Evolutionary conservation across 2,113 vertebrate genomes (phyloP).

Genomic region (Urocynchramus pylzowi): DNA sequence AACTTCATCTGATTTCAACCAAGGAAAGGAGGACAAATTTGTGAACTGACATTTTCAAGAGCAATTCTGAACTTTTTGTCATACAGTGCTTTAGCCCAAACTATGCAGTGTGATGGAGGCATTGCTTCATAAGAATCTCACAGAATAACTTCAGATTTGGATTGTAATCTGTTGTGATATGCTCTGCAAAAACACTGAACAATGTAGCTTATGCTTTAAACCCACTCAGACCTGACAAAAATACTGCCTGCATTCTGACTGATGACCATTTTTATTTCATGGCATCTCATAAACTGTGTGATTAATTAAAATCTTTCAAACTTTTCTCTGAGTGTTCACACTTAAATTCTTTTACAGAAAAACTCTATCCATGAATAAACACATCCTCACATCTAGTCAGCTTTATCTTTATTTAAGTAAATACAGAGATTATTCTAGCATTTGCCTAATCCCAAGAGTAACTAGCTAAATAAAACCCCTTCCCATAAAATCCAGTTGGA

Average conservation of each 20-base stretch:
- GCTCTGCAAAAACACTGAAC: neutral
- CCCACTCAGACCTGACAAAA: neutral
- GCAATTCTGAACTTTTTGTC: neutral
- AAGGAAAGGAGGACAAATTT: neutral
- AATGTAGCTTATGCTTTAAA: neutral
- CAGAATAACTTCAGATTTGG: neutral
- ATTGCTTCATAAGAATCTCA: neutral
- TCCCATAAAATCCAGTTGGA: neutral
- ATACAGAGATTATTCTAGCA: neutral
- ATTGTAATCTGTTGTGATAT: neutral
- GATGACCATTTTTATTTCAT: neutral
- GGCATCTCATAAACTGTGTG: neutral
- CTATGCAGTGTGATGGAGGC: neutral
- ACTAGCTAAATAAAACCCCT: neutral
- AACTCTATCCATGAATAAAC: neutral
- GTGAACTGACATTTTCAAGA: neutral
- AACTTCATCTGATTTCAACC: neutral
- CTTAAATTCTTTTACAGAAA: neutral
- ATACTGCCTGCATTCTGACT: neutral
- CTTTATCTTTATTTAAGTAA: neutral
- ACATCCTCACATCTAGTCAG: neutral
- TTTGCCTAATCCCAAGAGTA: neutral
- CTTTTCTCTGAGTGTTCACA: neutral
- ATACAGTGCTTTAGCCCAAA: neutral
- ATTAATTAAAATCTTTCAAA: neutral